These are phyloP conservation scores for Drosophila kurseongensis DNA, from an alignment of 1,140 invertebrate genomes.

Conservation along the genomic window DNA sequence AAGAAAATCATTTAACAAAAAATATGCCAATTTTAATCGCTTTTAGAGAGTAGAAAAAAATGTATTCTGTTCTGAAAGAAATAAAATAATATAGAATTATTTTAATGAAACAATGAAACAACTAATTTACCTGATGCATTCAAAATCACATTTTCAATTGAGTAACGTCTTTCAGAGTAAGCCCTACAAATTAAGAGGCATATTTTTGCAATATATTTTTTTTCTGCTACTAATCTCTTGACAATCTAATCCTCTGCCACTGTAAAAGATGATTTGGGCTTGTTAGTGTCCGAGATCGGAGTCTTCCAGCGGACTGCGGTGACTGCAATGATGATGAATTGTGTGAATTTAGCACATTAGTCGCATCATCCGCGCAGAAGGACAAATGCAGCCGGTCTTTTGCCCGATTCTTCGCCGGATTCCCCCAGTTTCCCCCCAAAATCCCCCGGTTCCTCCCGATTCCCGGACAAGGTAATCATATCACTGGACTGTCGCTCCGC, in stretches of 20 bases:
- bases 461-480: conserved; percentile 50
- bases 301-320: conserved; percentile 18
- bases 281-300: conserved; percentile 76
- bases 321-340: conserved; percentile 78
- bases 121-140: too few relatives aligned
- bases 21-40: too few relatives aligned
- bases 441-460: background rate
- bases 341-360: conserved; percentile 84
- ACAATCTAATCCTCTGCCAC: conserved; percentile 25
- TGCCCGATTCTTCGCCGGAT: conserved; percentile 12
- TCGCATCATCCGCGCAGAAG: conserved; percentile 56
- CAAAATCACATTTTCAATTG: background rate
- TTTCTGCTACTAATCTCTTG: conserved; percentile 17
- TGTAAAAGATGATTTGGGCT: conserved; percentile 75
- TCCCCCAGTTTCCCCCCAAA: background rate
- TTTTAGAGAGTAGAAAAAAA: too few relatives aligned
- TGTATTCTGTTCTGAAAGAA: too few relatives aligned
- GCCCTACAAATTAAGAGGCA: too few relatives aligned
- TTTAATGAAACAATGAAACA: too few relatives aligned
- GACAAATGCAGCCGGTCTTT: conserved; percentile 36
- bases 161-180: background rate
- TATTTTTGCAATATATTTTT: background rate
- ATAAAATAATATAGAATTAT: too few relatives aligned
- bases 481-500: conserved; percentile 42
- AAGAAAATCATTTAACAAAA: too few relatives aligned